Conservation (phyloP, 2,888 invertebrate genomes). For the Polymixis flavicincta region DNA sequence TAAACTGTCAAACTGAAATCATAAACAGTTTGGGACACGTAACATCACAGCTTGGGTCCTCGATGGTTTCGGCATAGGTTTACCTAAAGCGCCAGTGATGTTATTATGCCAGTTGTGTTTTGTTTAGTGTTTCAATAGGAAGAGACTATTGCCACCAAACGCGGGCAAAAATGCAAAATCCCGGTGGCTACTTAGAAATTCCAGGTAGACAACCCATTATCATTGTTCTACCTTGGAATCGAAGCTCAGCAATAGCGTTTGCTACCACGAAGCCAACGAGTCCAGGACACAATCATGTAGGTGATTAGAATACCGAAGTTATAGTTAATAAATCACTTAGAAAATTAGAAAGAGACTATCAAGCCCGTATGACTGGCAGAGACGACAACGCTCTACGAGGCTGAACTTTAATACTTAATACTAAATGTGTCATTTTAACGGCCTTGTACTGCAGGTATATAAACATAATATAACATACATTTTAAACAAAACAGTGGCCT, state of each 20-base stretch:
- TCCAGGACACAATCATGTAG: no score
- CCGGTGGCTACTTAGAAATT: background rate
- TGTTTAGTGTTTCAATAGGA: background rate
- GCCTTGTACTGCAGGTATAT: background rate
- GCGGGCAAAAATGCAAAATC: background rate
- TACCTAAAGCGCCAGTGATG: no score
- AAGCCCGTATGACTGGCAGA: no score
- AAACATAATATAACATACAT: conserved; percentile 8
- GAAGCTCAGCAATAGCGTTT: background rate
- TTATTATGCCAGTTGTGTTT: background rate
- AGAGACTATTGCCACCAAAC: background rate
- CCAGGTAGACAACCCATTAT: background rate
- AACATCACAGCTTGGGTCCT: background rate
- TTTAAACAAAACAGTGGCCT: conserved; percentile 61
- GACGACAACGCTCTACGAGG: background rate
- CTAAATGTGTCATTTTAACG: background rate
- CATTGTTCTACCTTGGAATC: background rate
- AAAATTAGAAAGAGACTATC: background rate
- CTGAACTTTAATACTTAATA: background rate
- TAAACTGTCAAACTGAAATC: background rate
- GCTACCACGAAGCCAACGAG: background rate
- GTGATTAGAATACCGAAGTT: no score
- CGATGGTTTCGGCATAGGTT: background rate
- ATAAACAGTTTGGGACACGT: background rate
- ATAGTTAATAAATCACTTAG: no score